Evolutionary conservation across 2,113 vertebrate genomes (phyloP).

Genomic region (Dicerorhinus sumatrensis): DNA sequence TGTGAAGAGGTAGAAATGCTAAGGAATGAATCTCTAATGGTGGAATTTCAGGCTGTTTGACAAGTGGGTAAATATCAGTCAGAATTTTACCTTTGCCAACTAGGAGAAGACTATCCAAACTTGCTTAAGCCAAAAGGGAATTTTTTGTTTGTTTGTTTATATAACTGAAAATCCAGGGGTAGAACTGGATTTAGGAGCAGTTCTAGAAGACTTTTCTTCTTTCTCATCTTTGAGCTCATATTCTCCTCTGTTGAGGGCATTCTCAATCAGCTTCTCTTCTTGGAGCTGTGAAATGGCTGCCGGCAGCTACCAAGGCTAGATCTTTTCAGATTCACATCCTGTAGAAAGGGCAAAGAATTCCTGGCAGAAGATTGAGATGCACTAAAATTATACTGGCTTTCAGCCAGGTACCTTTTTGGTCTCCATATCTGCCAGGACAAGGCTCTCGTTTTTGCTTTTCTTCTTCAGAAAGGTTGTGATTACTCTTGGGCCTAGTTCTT

Average conservation of each 20-base stretch:
- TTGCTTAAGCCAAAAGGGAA: background rate
- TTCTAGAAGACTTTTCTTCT: background rate
- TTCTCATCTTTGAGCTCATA: background rate
- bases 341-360: background rate
- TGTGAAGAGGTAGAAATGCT: background rate
- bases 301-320: background rate
- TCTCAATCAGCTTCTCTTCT: background rate
- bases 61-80: background rate
- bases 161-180: background rate
- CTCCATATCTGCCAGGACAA: background rate
- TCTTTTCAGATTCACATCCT: background rate
- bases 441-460: background rate
- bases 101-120: background rate
- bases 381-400: background rate
- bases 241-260: background rate
- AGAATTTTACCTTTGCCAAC: background rate
- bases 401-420: background rate
- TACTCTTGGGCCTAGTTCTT: background rate
- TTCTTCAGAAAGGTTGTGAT: background rate
- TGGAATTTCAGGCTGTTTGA: background rate
- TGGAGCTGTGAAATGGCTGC: background rate
- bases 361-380: background rate
- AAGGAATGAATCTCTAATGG: background rate
- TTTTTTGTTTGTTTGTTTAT: background rate
- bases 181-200: background rate